These are phyloP conservation scores for Calephelis virginiensis DNA, from an alignment of 1,140 invertebrate species.

Conservation along the genomic window DNA sequence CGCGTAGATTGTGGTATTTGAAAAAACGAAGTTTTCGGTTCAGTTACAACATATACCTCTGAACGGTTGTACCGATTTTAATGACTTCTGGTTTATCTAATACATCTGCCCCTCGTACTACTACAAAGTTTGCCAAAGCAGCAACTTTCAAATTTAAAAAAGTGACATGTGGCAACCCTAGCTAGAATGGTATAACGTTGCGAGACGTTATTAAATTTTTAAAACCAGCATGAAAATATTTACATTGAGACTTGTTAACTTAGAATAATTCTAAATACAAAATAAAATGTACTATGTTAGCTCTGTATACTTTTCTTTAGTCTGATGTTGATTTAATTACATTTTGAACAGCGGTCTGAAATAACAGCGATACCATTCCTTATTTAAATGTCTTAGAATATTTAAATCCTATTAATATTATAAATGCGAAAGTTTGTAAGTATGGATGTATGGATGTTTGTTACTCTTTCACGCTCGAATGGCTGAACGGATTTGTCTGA, in stretches of 20 bases:
- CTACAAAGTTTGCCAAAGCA: neutral
- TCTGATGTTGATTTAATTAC: neutral
- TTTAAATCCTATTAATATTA: too few species aligned
- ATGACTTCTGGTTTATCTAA: too few species aligned
- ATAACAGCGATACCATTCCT: neutral
- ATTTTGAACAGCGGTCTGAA: neutral
- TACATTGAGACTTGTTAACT: conserved; percentile 11
- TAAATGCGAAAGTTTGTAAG: too few species aligned
- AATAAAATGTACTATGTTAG: neutral
- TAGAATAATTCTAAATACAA: conserved; percentile 1
- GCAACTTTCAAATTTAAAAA: neutral
- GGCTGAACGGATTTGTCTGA: too few species aligned
- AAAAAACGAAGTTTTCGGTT: too few species aligned
- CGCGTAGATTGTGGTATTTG: too few species aligned
- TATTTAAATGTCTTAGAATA: too few species aligned
- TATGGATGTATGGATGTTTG: too few species aligned
- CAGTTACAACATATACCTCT: too few species aligned
- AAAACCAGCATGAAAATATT: conserved; percentile 16
- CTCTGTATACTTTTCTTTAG: neutral
- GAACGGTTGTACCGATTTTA: too few species aligned
- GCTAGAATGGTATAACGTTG: neutral
- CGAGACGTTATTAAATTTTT: conserved; percentile 14
- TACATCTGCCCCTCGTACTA: too few species aligned
- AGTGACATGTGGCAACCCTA: neutral
- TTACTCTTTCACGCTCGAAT: too few species aligned